These are phyloP conservation scores for Ciconia nigra DNA, from an alignment of 2,797 vertebrate species.

Conservation along the genomic window DNA sequence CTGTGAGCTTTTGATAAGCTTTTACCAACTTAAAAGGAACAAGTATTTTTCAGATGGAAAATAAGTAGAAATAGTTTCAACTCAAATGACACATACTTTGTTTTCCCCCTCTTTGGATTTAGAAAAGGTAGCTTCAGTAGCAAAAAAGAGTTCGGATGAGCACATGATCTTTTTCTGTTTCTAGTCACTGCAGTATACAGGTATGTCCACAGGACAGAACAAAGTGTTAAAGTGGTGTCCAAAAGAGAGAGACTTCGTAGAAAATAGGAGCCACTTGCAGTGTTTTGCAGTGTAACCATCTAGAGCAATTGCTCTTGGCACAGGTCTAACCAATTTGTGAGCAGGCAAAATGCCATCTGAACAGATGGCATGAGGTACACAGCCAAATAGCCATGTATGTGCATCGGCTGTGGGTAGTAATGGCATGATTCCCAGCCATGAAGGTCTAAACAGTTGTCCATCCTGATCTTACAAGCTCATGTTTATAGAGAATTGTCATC, in stretches of 20 bases:
- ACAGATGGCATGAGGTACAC: constrained; percentile 75
- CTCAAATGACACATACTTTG: background rate
- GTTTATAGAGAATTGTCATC: constrained; percentile 70
- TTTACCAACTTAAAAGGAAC: background rate
- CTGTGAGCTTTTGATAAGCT: background rate
- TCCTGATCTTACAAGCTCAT: constrained; percentile 69
- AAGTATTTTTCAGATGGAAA: background rate
- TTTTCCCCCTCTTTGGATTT: background rate
- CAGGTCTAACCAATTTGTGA: constrained; percentile 76
- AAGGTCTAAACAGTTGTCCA: constrained; percentile 79
- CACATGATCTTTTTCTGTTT: background rate
- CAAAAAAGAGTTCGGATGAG: background rate
- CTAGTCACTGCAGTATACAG: background rate
- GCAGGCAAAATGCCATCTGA: constrained; percentile 72
- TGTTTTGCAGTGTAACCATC: constrained; percentile 68
- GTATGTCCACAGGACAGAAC: constrained; percentile 42
- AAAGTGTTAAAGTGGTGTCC: constrained; percentile 49
- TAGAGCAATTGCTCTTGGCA: constrained; percentile 78
- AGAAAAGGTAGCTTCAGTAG: background rate
- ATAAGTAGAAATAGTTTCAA: background rate
- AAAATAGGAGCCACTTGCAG: constrained; percentile 64
- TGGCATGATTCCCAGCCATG: constrained; percentile 78
- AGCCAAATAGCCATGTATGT: constrained; percentile 79
- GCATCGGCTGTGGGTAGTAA: constrained; percentile 75
- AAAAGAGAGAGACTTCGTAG: constrained; percentile 45